A percentile compares a stretch with the other conserved stretches of the same genome.
Conservation (phyloP, 2,888 invertebrate species). For the Fissipunctia ypsillon region DNA sequence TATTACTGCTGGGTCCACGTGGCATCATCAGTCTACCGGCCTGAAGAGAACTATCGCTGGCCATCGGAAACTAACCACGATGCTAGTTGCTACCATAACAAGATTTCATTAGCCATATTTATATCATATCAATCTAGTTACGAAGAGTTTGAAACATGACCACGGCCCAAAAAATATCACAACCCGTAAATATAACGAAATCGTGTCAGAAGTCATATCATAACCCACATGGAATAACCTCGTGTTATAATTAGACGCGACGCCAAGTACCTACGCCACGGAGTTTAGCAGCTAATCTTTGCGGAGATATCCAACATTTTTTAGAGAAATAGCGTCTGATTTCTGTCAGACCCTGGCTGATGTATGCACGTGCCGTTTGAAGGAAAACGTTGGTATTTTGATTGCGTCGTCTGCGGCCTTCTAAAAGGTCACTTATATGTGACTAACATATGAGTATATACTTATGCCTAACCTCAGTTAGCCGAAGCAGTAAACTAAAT, state of each 20-base stretch:
- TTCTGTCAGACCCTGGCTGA: conserved; percentile 39
- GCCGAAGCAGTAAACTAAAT: conserved; percentile 57
- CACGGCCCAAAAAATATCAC: conserved; percentile 76
- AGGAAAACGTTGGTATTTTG: conserved; percentile 54
- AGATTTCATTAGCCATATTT: background rate
- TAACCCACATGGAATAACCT: conserved; percentile 84
- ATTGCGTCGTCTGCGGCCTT: conserved; percentile 57
- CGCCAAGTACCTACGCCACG: conserved; percentile 65
- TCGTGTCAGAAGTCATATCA: conserved; percentile 85
- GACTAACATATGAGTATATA: conserved; percentile 33
- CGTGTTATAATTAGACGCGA: conserved; percentile 81
- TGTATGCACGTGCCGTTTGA: conserved; percentile 41
- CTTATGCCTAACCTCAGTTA: conserved; percentile 29
- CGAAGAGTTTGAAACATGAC: conserved; percentile 40
- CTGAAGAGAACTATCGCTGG: background rate
- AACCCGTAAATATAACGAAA: conserved; percentile 75
- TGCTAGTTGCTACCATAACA: background rate
- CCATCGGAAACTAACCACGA: background rate
- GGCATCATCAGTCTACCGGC: background rate
- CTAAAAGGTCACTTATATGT: conserved; percentile 49
- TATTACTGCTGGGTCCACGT: conserved; percentile 4
- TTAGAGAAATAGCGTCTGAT: conserved; percentile 52
- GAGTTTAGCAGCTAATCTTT: conserved; percentile 53
- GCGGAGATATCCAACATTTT: conserved; percentile 49
- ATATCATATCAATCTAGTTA: conserved; percentile 6